Evolutionary conservation across 2,888 invertebrate genomes (phyloP), one percentile per base, ranked within the genome.

Genomic region (Leistus spinibarbis): DNA sequence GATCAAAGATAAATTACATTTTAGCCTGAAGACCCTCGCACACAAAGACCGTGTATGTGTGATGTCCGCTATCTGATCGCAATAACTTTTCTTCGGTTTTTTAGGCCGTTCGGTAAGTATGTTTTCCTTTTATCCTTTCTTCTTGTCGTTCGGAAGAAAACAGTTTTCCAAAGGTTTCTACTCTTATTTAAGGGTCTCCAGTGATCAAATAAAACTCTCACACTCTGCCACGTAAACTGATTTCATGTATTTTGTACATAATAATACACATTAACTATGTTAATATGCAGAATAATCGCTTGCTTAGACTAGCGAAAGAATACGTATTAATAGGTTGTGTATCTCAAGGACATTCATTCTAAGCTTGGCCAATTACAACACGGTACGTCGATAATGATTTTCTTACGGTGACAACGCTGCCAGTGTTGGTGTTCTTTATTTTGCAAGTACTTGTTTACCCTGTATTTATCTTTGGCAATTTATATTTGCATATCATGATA

Each of bases 181-280:
- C 65, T 76, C 66, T 76, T 76, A 69, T 77, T 77, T 77, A 73
- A 75, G 76, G 73, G 77, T 77, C 77, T 76, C 77, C 76, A 76
- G 76, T 77, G 77, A 76, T 77, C 77, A 77, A 69, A 66, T 70
- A 72, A n/a, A n/a, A n/a, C n/a, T n/a, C n/a, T n/a, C n/a, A n/a
- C n/a, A n/a, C n/a, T n/a, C n/a, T n/a, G n/a, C n/a, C n/a, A n/a
- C n/a, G n/a, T n/a, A n/a, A n/a, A n/a, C n/a, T n/a, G n/a, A n/a
- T n/a, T n/a, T n/a, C n/a, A n/a, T n/a, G n/a, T n/a, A n/a, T n/a
- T n/a, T n/a, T n/a, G n/a, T n/a, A n/a, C n/a, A n/a, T n/a, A n/a
- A n/a, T n/a, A n/a, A 69, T 73, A 65, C 65, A 71, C 63, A 65
- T 24, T 60, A 40, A 40, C 40, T 40, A 40, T n/a, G n/a, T n/a